phyloP scores from a whole-genome alignment of 2,888 invertebrate species.

The Sussaba pulchella region DNA sequence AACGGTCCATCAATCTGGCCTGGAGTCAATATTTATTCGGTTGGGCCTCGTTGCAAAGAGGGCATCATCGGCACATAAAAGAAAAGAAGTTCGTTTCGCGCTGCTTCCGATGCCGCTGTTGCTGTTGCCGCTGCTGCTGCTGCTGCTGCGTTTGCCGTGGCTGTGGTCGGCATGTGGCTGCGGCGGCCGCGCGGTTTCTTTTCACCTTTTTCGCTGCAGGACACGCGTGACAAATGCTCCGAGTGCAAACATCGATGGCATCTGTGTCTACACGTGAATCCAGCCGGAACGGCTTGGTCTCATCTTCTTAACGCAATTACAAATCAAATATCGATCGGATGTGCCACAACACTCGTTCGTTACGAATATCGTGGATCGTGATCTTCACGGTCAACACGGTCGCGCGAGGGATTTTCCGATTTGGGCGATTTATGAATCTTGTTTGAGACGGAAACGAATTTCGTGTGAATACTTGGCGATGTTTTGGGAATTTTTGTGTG shows the following conservation, averaged over 20 bases:
- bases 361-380: background rate
- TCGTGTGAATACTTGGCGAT: too few relatives aligned
- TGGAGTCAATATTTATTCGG: constrained; percentile 83
- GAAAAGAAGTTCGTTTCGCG: constrained; percentile 56
- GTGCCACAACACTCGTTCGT: constrained; percentile 42
- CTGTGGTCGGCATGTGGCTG: too few relatives aligned
- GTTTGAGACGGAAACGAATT: too few relatives aligned
- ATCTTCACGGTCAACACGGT: constrained; percentile 17
- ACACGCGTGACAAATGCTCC: constrained; percentile 84
- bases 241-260: constrained; percentile 81
- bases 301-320: constrained; percentile 22
- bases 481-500: too few relatives aligned
- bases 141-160: too few relatives aligned
- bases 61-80: constrained; percentile 81
- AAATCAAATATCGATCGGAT: constrained; percentile 59
- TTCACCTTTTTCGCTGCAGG: constrained; percentile 78
- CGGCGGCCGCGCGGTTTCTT: constrained; percentile 76
- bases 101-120: too few relatives aligned
- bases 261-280: constrained; percentile 81
- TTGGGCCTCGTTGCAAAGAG: constrained; percentile 83
- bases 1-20: constrained; percentile 83
- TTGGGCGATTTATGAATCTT: too few relatives aligned
- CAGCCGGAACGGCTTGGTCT: constrained; percentile 8
- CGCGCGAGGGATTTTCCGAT: too few relatives aligned
- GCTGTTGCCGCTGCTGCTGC: background rate